phyloP scores from a whole-genome alignment of 2,113 vertebrate genomes.

The Paradisaea rubra region DNA sequence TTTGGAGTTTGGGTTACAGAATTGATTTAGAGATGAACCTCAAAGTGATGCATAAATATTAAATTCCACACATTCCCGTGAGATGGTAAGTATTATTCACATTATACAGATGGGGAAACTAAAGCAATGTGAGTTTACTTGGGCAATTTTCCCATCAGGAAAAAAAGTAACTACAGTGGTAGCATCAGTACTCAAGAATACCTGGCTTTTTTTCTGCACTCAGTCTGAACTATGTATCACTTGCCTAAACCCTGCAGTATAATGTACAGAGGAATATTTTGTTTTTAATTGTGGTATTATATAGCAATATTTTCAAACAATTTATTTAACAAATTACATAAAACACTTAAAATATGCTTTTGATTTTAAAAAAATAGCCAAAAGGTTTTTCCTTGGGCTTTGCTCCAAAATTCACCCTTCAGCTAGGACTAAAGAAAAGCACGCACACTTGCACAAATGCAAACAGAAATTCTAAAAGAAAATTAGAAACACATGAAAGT shows the following conservation, averaged over 20 bases:
- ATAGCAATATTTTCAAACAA: neutral
- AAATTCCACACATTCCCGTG: neutral
- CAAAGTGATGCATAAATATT: neutral
- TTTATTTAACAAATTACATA: slow-evolving; percentile 1
- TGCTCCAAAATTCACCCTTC: slow-evolving; percentile 20
- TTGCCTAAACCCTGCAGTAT: neutral
- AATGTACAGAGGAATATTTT: neutral
- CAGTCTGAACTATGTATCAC: neutral
- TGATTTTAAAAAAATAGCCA: neutral
- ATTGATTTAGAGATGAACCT: neutral
- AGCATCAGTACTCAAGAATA: neutral
- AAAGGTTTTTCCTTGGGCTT: slow-evolving; percentile 6
- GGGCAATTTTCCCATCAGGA: neutral
- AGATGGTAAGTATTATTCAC: neutral
- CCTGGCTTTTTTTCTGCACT: neutral
- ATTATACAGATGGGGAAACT: neutral
- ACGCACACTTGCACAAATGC: neutral
- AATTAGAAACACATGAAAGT: slow-evolving; percentile 48
- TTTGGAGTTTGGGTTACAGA: neutral
- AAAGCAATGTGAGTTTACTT: neutral
- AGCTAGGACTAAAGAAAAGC: neutral
- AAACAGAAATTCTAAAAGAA: slow-evolving; percentile 22
- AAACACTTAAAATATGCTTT: slow-evolving; percentile 8
- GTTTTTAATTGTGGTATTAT: neutral
- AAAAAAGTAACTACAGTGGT: neutral